Base-by-base conservation (phyloP, 2,888 invertebrate genomes). In the Cacoxenus indagator region DNA sequence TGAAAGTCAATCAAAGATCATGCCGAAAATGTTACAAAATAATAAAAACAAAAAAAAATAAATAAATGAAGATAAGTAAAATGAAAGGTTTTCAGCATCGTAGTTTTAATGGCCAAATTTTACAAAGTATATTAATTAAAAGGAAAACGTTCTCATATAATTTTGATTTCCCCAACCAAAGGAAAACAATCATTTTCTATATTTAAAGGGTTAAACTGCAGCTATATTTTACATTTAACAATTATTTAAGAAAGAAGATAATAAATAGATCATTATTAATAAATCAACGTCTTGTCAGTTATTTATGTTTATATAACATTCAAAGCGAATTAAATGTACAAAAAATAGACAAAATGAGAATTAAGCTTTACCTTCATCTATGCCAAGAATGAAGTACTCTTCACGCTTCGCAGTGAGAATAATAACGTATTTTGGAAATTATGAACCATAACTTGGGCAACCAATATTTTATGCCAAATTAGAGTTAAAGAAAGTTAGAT, bases 281-380 rank as follows among this genome's bases (percentile, higher is more conserved):
- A 81, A 83, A 81, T 79, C 83, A 74, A 74, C 80, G 80, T 81
- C 83, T 83, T 81, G 80, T 81, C 80, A 81, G 73, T 71, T 70
- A 71, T 72, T 71, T 74, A 72, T 79, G 82, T 24, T 24, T 22
- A 43, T 62, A 43, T 37, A 31, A 77, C 78, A 76, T 80, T 82
- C 75, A 80, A 72, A 61, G 19, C 72, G 78, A 79, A 74, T 73
- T 77, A 76, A 81, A 81, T 83, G 81, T 81, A 81, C 81, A 81
- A 81, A 81, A 65, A 24, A 65, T 48, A 57, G 45, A 65, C 8
- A n/a, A 19, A 19, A 19, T n/a, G 3, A 57, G 64, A 70, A 70
- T 43, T 64, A 67, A n/a, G n/a, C n/a, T n/a, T n/a, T n/a, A n/a
- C n/a, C n/a, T n/a, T n/a, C n/a, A n/a, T n/a, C n/a, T n/a, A n/a